Evolutionary conservation across 30 jellyfish, hydroid and myxozoan genomes (phyloP), one percentile per base, ranked within the genome.

Genomic region (Aurelia sp.): DNA sequence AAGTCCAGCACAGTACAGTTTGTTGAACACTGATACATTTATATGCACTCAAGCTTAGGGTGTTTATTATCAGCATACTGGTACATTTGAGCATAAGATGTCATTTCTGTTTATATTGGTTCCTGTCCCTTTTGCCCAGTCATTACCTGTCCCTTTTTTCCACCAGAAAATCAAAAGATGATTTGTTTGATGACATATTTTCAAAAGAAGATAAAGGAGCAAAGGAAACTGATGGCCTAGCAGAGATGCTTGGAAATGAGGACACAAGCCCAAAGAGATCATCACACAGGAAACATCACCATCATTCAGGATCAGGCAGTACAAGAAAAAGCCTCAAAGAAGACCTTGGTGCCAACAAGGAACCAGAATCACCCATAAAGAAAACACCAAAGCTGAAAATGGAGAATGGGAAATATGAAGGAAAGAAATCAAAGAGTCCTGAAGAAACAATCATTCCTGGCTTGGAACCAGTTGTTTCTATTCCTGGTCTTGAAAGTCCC

Each of bases 171-270:
- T 15, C 89, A 44, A 88, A 88, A 64, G 96, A 88, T 74, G 96
- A 88, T 88, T 84, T 88, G 30, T 88, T 88, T 88, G 96, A 88
- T 75, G 96, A 88, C 75, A 88, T 88, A 44, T 88, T 88, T 74
- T 64, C 71, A n/a, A 58, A 89, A 80, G 94, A 79, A 66, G 97
- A 89, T 58, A 13, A 21, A 48, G 82, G 73, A 71, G 75, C 68
- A 33, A 82, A 41, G 18, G 72, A 71, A 6, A 70, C 65, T 61
- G 76, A 77, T 82, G 96, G 83, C 10, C 51, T 88, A 27, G 96
- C 96, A 71, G 62, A 69, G 33, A 66, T 88, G 81, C 66, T 78
- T 31, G 90, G 60, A 27, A 79, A 33, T 73, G 87, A 73, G 0
- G 85, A 65, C 48, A 86, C 95, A 11, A 74, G 89, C 41, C 89